Conservation (phyloP, 2,113 vertebrate species). For the Thryonomys swinderianus region DNA sequence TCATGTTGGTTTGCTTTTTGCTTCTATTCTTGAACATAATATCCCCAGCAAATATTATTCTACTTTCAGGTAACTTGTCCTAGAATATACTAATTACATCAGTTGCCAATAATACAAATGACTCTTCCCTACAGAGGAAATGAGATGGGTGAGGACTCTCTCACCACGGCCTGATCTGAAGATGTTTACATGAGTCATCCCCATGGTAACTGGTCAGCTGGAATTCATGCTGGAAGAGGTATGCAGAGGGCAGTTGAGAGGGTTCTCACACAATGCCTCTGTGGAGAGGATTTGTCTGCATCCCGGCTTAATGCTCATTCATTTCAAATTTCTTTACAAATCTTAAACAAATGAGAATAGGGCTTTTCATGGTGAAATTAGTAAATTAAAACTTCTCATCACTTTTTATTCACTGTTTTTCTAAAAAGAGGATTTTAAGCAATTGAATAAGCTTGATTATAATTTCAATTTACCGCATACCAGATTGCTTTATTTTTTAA, state of each 20-base stretch:
- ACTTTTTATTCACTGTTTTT: background rate
- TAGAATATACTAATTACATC: slow-evolving; percentile 62
- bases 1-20: slow-evolving; percentile 48
- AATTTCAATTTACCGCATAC: background rate
- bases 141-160: slow-evolving; percentile 1
- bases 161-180: slow-evolving; percentile 40
- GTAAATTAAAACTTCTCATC: slow-evolving; percentile 26
- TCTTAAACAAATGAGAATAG: background rate
- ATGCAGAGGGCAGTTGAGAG: accelerated
- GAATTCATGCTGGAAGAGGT: background rate
- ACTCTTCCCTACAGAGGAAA: slow-evolving; percentile 24
- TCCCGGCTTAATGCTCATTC: background rate
- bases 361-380: background rate
- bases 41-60: slow-evolving; percentile 69
- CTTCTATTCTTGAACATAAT: slow-evolving; percentile 71
- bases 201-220: background rate
- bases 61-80: slow-evolving; percentile 76
- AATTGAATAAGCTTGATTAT: background rate
- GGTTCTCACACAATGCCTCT: background rate
- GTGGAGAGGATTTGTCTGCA: background rate
- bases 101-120: slow-evolving; percentile 35
- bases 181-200: background rate
- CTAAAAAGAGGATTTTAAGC: background rate
- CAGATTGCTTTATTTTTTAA: background rate
- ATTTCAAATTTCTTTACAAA: background rate